Conservation (phyloP, 1,140 invertebrate genomes). For the Spodoptera frugiperda region DNA sequence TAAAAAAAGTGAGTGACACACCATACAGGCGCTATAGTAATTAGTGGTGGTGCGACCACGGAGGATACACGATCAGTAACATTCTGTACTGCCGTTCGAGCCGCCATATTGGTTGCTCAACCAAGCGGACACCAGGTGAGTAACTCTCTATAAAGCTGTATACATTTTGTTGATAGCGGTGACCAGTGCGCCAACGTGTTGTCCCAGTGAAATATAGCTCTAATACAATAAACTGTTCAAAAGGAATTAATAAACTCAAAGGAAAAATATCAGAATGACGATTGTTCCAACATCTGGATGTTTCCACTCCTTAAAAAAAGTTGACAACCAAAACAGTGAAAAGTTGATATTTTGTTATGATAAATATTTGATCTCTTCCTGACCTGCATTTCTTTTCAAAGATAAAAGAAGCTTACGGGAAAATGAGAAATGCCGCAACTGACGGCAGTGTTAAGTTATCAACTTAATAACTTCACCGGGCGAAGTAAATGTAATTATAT, state of each 20-base stretch:
- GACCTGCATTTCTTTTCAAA: neutral
- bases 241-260: neutral
- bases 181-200: too few species aligned
- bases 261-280: neutral
- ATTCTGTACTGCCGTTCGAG: too few species aligned
- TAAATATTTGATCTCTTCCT: neutral
- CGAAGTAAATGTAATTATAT: too few species aligned
- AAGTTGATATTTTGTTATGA: neutral
- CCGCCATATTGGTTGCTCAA: too few species aligned
- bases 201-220: too few species aligned
- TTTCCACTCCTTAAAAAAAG: conserved; percentile 13
- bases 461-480: neutral
- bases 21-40: too few species aligned
- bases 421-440: neutral
- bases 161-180: too few species aligned
- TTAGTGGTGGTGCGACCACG: too few species aligned
- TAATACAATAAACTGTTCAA: neutral
- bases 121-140: too few species aligned
- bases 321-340: neutral
- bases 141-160: too few species aligned
- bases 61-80: too few species aligned
- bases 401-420: neutral
- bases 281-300: neutral
- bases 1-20: too few species aligned
- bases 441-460: neutral